These are phyloP conservation scores for Metacarcinus magister DNA, from an alignment of 2,888 invertebrate species.

Conservation along the genomic window DNA sequence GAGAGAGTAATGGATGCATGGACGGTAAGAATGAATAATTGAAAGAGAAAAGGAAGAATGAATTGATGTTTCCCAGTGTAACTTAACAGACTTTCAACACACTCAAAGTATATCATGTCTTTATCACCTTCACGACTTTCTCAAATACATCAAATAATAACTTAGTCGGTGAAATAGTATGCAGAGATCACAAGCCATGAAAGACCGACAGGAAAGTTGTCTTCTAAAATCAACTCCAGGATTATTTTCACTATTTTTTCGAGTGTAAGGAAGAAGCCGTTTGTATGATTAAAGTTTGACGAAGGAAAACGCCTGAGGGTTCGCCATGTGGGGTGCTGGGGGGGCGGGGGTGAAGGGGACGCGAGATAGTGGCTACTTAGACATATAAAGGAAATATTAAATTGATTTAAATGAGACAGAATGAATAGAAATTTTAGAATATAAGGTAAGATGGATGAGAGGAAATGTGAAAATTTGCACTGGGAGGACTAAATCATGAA, in stretches of 20 bases:
- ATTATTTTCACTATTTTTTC: not conserved
- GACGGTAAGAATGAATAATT: not conserved
- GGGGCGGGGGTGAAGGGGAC: not conserved
- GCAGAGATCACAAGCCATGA: not conserved
- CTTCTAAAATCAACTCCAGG: not conserved
- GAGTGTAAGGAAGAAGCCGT: not conserved
- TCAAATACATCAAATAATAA: not conserved
- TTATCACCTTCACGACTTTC: not conserved
- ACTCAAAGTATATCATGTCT: not conserved
- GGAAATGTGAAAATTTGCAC: slow-evolving; percentile 40
- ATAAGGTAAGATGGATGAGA: slow-evolving; percentile 6
- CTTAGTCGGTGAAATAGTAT: not conserved
- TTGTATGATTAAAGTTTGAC: not conserved
- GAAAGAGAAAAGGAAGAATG: not conserved
- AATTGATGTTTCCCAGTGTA: not conserved
- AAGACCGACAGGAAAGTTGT: not conserved
- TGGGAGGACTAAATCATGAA: not conserved
- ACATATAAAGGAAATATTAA: not conserved
- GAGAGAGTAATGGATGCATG: not conserved
- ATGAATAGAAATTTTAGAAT: not conserved
- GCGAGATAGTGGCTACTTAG: too few relatives aligned
- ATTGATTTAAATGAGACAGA: slow-evolving; percentile 3
- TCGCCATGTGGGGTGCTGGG: not conserved
- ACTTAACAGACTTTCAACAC: not conserved
- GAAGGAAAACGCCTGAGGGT: not conserved